A percentile compares a stretch with the other conserved stretches of the same genome.
Evolutionary conservation across 2,797 vertebrate genomes (phyloP).

Genomic region (Arctocebus calabarensis): DNA sequence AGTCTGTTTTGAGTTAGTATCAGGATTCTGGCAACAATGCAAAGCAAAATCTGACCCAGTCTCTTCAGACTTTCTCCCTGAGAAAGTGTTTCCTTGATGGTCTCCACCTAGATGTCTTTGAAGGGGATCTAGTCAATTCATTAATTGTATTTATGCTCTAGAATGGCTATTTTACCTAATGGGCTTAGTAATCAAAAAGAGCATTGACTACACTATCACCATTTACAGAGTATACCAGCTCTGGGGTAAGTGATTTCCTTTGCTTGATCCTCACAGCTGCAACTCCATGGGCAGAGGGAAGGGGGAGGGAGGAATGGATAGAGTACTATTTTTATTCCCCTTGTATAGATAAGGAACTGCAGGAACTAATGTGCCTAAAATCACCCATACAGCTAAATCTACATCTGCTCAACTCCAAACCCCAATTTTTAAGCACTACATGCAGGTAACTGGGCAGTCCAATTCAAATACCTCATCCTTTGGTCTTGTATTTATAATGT

Average conservation of each 20-base stretch:
- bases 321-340: background rate
- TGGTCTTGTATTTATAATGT: background rate
- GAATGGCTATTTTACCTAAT: background rate
- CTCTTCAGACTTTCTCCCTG: background rate
- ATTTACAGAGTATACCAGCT: background rate
- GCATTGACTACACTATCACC: background rate
- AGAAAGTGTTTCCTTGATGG: background rate
- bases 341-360: background rate
- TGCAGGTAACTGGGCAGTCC: background rate
- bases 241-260: background rate
- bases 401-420: background rate
- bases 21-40: background rate
- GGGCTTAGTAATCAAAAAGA: background rate
- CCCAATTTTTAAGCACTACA: background rate
- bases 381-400: background rate
- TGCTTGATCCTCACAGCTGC: background rate
- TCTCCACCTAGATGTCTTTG: background rate
- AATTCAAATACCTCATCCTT: background rate
- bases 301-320: background rate
- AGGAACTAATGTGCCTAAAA: background rate
- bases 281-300: background rate
- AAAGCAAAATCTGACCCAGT: background rate
- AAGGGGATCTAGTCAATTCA: background rate
- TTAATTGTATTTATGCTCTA: background rate
- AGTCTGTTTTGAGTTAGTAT: background rate